Evolutionary conservation across 2,113 vertebrate genomes (phyloP), one percentile per base, ranked within the genome.

Genomic region (Cryptoleucopteryx plumbea): DNA sequence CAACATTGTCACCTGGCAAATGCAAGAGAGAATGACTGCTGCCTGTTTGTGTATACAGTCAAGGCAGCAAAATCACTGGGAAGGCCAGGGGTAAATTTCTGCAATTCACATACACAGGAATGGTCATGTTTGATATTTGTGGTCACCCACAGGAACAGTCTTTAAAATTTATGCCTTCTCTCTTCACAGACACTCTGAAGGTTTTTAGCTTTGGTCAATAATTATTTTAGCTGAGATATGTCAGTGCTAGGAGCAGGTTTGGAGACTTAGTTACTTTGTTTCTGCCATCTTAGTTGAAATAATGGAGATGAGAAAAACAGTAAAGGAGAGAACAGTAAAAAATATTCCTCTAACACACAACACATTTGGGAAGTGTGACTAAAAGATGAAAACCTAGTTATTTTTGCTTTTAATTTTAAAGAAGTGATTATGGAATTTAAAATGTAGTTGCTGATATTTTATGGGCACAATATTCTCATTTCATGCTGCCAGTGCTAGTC

Each of bases 21-120:
- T 0, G 1, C 11, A 16, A 19, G 62, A 48, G 40, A 27, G 62
- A 61, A 13, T 5, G 27, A 40, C 6, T 16, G 1, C 36, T 34
- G n/a, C 31, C 62, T 36, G 6, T 17, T 29, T 11, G 21, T 22
- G 20, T 71, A 2, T 16, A 4, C 15, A 15, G 31, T 13, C 43
- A 50, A 16, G 34, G 20, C 65, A 70, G 29, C 72, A 43, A 55
- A 61, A 31, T 40, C 38, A 3, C 32, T 53, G 21, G 13, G 19
- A 31, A 25, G 47, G 53, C 47, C 13, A 18, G 11, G 47, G 15
- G 7, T 59, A 14, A 38, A 59, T 68, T 36, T 14, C 32, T 59
- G 21, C 12, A 7, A 5, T 40, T 86, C 55, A 13, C 19, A 9
- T 36, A 20, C 1, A 2, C 0, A 1, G 29, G 11, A 86, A 45